Conservation (phyloP, 2,797 vertebrate genomes). For the Cephalopachus bancanus region DNA sequence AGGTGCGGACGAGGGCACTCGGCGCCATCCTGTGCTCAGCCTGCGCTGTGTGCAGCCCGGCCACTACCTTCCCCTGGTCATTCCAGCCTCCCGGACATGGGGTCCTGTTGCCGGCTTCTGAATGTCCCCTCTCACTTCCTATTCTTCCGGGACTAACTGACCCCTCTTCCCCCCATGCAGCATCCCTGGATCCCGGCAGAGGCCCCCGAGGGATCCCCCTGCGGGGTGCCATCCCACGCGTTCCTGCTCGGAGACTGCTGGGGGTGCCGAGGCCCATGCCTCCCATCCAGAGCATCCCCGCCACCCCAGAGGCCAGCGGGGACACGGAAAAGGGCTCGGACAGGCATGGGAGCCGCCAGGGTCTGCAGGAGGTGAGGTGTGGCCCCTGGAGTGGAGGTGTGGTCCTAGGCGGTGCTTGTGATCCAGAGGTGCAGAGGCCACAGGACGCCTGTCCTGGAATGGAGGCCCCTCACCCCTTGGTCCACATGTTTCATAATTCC, state of each 20-base stretch:
- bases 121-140: neutral
- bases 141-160: neutral
- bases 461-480: neutral
- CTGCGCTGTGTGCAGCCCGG: neutral
- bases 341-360: neutral
- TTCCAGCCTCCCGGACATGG: neutral
- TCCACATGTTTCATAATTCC: neutral
- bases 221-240: constrained; percentile 68
- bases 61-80: neutral
- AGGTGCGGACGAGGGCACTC: too few species aligned
- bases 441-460: neutral
- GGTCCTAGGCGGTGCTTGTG: too few species aligned
- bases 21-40: neutral
- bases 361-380: constrained; percentile 53
- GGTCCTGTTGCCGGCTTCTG: neutral
- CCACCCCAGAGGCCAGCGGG: constrained; percentile 55
- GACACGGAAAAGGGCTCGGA: neutral
- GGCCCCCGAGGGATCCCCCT: constrained; percentile 14
- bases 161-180: neutral
- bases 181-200: constrained; percentile 57
- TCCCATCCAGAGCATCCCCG: constrained; percentile 83
- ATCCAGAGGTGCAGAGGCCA: neutral
- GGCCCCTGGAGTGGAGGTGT: too few species aligned
- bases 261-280: constrained; percentile 72
- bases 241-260: constrained; percentile 81